Evolutionary conservation across 2,113 vertebrate genomes (phyloP), one percentile per base, ranked within the genome.

Genomic region (Anguilla rostrata): DNA sequence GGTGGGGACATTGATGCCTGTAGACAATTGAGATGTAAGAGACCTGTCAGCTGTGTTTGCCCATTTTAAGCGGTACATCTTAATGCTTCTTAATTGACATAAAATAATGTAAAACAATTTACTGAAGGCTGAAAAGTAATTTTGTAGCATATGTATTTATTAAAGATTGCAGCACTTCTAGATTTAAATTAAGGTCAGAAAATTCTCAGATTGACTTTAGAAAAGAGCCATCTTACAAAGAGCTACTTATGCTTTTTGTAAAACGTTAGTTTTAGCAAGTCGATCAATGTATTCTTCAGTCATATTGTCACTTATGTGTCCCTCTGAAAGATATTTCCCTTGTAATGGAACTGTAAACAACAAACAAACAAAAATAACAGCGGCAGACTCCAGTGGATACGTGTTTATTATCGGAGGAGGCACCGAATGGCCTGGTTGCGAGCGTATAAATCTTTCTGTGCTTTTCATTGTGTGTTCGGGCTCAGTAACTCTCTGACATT

Each of bases 401-500:
- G 34, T 75, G 5, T 66, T 66, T 66, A 66, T 75, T 75, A 75
- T 75, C 3, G 34, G 3, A 9, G 3, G 26, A 75, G 26, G n/a
- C 2, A n/a, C n/a, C 2, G 26, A 12, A 75, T 75, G 71, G 71
- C 34, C 8, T 75, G 71, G 71, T 11, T 26, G 71, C 34, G 26
- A 34, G 78, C 78, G 2, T 26, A 41, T 40, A 81, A 81, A 81
- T 81, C 79, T 41, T 20, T 20, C 6, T 16, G 3, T 26, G 60
- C 9, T 81, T 14, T 81, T 81, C 1, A 1, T 41, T 41, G 5
- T 81, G 79, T 5, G 79, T 41, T 20, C 39, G 79, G 79, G 39
- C 79, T 43, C 79, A 41, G 79, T 49, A 12, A n/a, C 80, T 71
- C 84, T 75, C 81, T 87, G 82, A 86, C 82, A 90, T 81, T 81